Base-by-base conservation (phyloP, 2,888 invertebrate species). In the Craniophora ligustri region DNA sequence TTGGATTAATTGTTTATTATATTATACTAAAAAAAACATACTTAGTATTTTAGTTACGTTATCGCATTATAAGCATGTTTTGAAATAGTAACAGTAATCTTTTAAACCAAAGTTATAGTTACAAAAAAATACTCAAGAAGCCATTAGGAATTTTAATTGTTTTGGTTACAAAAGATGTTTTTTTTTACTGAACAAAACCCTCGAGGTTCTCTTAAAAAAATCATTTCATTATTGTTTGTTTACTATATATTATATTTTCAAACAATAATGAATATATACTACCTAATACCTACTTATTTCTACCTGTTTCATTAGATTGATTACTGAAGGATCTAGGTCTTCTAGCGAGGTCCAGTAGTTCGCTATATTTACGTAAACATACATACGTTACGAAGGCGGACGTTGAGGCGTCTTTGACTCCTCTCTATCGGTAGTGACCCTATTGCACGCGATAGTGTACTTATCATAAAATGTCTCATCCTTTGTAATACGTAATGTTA, bases 371-470 rank as follows among this genome's bases (percentile, higher is more conserved):
- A 68, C 53, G 46, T 65, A 65, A 67, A 69, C 55, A 69, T 72
- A n/a, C n/a, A n/a, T 70, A 70, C 5, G 76, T 78, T 76, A 59
- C 39, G 46, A 64, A 74, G 56, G 73, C 75, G 76, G 77, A 75
- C 66, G 69, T 75, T 50, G 62, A 79, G 58, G 65, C 72, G 67
- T 82, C 81, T 87, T 26, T 86, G 82, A 82, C 86, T 76, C 72
- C 40, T 42, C 59, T 62, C 63, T 87, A 86, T 85, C 85, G 65
- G 40, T 49, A 53, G 63, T 83, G 87, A 87, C 87, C 88, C 82
- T 79, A 72, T 71, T 82, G 76, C 78, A 78, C 16, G 68, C 67
- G 86, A 84, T 82, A 82, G 53, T 54, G 42, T 51, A 68, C 66
- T 48, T 67, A 72, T 63, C 62, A 57, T 44, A 21, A 32, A 39